Conservation (phyloP, 1,140 invertebrate genomes). For the Ericerus pela region DNA sequence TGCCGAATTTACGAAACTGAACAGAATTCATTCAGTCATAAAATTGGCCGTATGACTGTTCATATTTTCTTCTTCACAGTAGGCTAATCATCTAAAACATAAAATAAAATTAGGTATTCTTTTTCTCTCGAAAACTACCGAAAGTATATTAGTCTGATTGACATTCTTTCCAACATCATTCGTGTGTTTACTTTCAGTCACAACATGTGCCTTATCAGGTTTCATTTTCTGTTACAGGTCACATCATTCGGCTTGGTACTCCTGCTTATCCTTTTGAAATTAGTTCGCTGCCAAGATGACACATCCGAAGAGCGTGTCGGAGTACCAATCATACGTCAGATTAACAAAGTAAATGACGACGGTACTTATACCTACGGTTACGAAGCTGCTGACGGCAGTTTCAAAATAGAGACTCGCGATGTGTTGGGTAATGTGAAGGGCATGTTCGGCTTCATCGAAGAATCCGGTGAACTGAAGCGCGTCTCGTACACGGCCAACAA, state of each 20-base stretch:
- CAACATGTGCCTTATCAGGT: neutral
- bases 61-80: no score
- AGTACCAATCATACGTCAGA: constrained; percentile 53
- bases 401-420: constrained; percentile 69
- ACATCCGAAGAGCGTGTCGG: constrained; percentile 28
- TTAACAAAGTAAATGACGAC: constrained; percentile 64
- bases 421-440: constrained; percentile 68
- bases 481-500: constrained; percentile 59
- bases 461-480: constrained; percentile 60
- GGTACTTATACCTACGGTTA: constrained; percentile 72
- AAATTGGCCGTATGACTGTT: no score
- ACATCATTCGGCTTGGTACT: neutral
- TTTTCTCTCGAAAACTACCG: neutral
- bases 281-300: neutral
- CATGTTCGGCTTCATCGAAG: constrained; percentile 70
- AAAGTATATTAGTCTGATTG: neutral
- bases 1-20: no score
- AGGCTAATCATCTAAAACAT: neutral
- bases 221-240: neutral
- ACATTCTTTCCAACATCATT: no score
- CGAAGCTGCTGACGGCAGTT: constrained; percentile 66
- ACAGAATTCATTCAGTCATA: no score
- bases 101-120: neutral
- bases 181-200: neutral
- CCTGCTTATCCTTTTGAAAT: neutral